Evolutionary conservation across 2,113 vertebrate species (phyloP), one percentile per base, ranked within the genome.

Genomic region (Podarcis cretensis): DNA sequence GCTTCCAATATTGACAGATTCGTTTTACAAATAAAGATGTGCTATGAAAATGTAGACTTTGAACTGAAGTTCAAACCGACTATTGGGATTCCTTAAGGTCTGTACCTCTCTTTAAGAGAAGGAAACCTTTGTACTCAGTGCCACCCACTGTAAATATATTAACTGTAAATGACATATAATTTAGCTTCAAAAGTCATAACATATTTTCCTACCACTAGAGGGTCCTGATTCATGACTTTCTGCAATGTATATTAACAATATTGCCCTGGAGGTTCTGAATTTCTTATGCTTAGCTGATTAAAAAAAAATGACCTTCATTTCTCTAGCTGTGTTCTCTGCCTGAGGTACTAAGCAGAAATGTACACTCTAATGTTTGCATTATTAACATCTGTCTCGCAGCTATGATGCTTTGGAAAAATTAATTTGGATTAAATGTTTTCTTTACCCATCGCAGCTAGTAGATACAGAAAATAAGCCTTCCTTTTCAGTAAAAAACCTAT

Each of bases 351-450:
- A 78, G 66, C 82, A 91, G 74, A 81, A 25, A 66, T 6, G 71
- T 0, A 0, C 1, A 6, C 20, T 87, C 68, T 68, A 32, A 88
- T 81, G 35, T 66, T 27, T 77, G 16, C 35, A 81, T 80, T 93
- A 63, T 80, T 92, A 83, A 83, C 48, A 83, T 12, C 83, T 93
- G 74, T 73, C 43, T 75, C 27, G 73, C 57, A 81, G 4, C 73
- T 75, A 90, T 83, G 25, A 90, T 84, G 21, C 8, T 90, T 84
- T 90, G 68, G 20, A 78, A 78, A 89, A 86, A 93, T 27, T 76
- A 78, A 3, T 85, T 68, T 59, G 3, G 59, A 89, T 91, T 69
- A 84, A 89, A 86, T 59, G 48, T 23, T 86, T 37, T 65, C 71
- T 23, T 25, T 48, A 43, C 21, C 54, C 32, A 35, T 81, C 89